Evolutionary conservation across 2,888 invertebrate species (phyloP), one percentile per base, ranked within the genome.

Genomic region (Drosophila acutilabella): DNA sequence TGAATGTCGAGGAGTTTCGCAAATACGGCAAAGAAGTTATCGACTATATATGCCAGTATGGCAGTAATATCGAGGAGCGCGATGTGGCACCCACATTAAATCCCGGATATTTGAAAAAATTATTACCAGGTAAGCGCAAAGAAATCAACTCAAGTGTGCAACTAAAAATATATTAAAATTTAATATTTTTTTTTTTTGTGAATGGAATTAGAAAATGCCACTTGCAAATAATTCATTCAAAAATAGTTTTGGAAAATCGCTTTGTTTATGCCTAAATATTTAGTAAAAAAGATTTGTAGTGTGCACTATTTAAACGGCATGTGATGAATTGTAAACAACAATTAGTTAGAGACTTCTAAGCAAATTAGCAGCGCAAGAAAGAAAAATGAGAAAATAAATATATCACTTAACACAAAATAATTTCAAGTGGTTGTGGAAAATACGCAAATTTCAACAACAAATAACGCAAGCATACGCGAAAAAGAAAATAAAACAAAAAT

Each of bases 41-140:
- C 69, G 97, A 97, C 91, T 96, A 96, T 91, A 96, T 97, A 73
- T 96, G 96, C 90, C 93, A 95, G 67, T 97, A 97, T 91, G 93
- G 96, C 93, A 94, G 94, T 71, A 95, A 94, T 64, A 94, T 97
- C 59, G 94, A 94, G 30, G 92, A 94, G 41, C 93, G 96, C 47
- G 93, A 95, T 74, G 96, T 97, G 1, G 95, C 96, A 10, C 96
- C 97, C 4, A 94, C 95, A 74, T 94, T 97, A 42, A 95, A 96
- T 88, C 97, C 97, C 0, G 97, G 97, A 53, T 97, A 96, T 92
- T 93, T 97, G 60, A 93, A 94, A 79, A 93, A 94, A 38, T 90
- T 96, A 62, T 91, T 97, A 47, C 96, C 97, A 2, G 91, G 92
- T 92, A 78, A 75, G 89, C 66, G 23, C 10, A 23, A 10, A 11